phyloP scores from a whole-genome alignment of 2,113 vertebrate genomes.

The Tyrannus savana region DNA sequence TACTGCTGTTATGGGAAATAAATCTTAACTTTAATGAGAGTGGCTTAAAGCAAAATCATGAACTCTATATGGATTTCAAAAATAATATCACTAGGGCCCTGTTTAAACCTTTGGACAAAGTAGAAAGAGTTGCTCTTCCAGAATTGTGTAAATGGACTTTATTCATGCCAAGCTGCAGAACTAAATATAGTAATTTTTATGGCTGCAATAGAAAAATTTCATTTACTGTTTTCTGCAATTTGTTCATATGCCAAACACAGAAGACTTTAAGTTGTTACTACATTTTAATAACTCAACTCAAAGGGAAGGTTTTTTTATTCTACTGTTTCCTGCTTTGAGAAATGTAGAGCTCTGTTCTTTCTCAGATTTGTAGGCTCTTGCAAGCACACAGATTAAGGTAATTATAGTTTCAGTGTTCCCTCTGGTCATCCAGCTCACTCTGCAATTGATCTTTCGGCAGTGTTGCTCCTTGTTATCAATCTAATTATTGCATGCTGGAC shows the following conservation, averaged over 20 bases:
- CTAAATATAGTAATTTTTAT: slow-evolving; percentile 38
- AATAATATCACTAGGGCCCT: slow-evolving; percentile 14
- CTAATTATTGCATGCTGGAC: neutral
- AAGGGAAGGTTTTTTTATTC: neutral
- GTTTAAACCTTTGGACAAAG: slow-evolving; percentile 52
- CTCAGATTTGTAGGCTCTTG: neutral
- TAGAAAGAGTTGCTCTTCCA: slow-evolving; percentile 38
- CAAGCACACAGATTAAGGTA: neutral
- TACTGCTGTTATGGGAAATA: slow-evolving; percentile 49
- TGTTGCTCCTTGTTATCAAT: neutral
- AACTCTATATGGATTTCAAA: slow-evolving; percentile 30
- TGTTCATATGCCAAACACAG: neutral
- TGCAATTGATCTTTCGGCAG: neutral
- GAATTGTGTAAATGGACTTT: slow-evolving; percentile 24
- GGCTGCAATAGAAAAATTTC: slow-evolving; percentile 11
- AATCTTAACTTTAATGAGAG: slow-evolving; percentile 27
- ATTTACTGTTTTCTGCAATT: slow-evolving; percentile 36
- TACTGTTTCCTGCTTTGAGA: neutral
- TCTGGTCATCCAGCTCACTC: neutral
- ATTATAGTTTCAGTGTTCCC: neutral
- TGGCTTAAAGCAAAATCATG: slow-evolving; percentile 41
- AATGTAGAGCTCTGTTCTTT: neutral
- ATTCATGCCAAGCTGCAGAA: slow-evolving; percentile 20
- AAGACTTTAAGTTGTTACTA: neutral
- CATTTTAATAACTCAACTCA: neutral